Base-by-base conservation (phyloP, 1,140 invertebrate genomes). In the Zophobas atratus region DNA sequence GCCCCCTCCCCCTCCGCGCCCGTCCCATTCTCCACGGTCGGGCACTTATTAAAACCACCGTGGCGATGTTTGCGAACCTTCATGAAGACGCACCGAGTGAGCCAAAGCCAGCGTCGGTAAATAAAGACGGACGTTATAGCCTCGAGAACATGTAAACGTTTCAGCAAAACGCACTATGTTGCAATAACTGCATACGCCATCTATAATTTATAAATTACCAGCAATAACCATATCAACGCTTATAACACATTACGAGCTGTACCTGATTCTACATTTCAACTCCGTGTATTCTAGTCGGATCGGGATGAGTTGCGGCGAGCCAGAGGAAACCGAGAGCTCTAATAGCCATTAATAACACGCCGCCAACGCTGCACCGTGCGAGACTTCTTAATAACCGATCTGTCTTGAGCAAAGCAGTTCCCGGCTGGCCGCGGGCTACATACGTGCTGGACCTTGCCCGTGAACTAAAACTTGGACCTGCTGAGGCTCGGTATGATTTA, bases 331-430 rank as follows among this genome's bases (percentile, higher is more conserved):
- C 67, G 53, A 79, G 75, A 78, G 75, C 75, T 75, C 79, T 84
- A 82, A 84, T 84, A 84, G 82, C 82, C 82, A 84, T 84, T 84
- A 84, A 84, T 84, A 84, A 84, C 77, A 79, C 75, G 77, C 82
- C 82, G 82, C 82, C 82, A 83, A 84, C 82, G 82, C 82, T 79
- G 76, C 80, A 76, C 79, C 79, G 81, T 81, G 81, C 81, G 76
- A 82, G 82, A 82, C 82, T 80, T 82, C 82, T 82, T 82, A 80
- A 82, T 82, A 81, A 83, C 79, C 81, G 81, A 83, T 81, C 81
- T 81, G 78, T 83, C 78, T 82, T 78, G 74, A 70, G 55, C 35
- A 60, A 43, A 75, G 72, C 53, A 75, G 53, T 75, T 75, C 72
- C 72, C 72, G 46, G 38, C 49, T 46, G 33, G 55, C 53, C 41